Conservation (phyloP, 23 tunicate genomes). For the Ciona savignyi region DNA sequence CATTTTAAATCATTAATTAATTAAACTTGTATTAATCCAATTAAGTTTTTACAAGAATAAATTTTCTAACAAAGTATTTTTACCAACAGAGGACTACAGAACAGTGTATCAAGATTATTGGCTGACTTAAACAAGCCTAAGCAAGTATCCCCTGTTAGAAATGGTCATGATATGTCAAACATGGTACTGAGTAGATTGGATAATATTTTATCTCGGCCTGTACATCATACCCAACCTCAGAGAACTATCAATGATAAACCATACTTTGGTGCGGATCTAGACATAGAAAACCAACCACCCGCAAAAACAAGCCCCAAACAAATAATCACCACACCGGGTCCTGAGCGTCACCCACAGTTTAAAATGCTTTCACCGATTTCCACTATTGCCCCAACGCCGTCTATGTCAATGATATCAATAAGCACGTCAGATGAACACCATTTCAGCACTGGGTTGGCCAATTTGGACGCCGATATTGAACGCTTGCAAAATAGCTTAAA, state of each 20-base stretch:
- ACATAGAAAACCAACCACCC: background rate
- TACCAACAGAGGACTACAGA: slow-evolving; percentile 44
- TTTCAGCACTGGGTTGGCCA: slow-evolving; percentile 64
- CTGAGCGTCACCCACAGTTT: background rate
- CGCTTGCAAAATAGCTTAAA: slow-evolving; percentile 45
- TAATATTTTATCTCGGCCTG: slow-evolving; percentile 2
- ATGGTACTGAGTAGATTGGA: slow-evolving; percentile 4
- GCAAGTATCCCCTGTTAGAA: background rate
- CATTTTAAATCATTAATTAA: background rate
- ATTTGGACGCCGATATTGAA: slow-evolving; percentile 69
- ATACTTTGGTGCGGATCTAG: background rate
- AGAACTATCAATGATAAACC: background rate
- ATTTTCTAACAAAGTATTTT: no score
- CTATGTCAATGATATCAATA: slow-evolving; percentile 47
- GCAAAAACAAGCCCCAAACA: background rate
- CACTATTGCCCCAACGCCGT: background rate
- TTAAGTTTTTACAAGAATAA: no score
- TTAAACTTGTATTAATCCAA: no score
- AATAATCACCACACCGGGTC: background rate
- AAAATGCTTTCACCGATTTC: background rate
- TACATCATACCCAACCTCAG: background rate
- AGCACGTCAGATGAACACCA: slow-evolving; percentile 57
- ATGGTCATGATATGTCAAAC: background rate
- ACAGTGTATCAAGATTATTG: slow-evolving; percentile 62
- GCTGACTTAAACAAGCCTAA: slow-evolving; percentile 37